These are phyloP conservation scores for Rhabdomys pumilio DNA, from an alignment of 2,797 vertebrate species.

Conservation along the genomic window DNA sequence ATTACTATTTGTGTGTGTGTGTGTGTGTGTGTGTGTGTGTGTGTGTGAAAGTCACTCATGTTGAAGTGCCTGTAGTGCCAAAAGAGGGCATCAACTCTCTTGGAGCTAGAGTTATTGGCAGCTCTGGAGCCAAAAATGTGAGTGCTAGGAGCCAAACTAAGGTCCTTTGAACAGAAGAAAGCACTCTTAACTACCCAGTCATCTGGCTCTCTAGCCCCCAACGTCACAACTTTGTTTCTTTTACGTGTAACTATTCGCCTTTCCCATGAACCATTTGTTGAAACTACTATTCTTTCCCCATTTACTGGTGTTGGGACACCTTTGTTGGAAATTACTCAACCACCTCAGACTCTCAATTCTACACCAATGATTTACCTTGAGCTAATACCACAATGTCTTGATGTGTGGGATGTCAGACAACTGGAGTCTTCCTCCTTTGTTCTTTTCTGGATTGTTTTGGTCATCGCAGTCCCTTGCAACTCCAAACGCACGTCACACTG, in stretches of 20 bases:
- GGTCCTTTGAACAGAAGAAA: neutral
- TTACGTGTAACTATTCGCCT: neutral
- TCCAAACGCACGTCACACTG: neutral
- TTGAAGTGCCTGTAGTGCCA: neutral
- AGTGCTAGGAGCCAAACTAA: neutral
- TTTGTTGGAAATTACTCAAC: neutral
- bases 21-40: neutral
- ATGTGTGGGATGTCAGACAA: neutral
- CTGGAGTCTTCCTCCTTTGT: neutral
- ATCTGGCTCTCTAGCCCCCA: neutral
- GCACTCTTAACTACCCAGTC: neutral
- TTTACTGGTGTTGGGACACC: neutral
- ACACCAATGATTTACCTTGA: neutral
- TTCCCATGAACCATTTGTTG: neutral
- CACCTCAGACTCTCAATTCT: neutral
- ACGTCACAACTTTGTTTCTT: neutral
- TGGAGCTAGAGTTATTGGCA: neutral
- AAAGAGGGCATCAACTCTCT: neutral
- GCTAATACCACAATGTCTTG: neutral
- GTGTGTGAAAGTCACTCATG: neutral
- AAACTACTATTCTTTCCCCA: slow-evolving; percentile 12
- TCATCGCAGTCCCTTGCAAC: neutral
- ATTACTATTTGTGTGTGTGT: neutral
- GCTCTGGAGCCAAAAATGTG: neutral
- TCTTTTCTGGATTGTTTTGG: neutral